Percentiles rank a stretch among this genome's conserved stretches.
phyloP scores from a whole-genome alignment of 2,797 vertebrate species.

The Cirrhinus molitorella region DNA sequence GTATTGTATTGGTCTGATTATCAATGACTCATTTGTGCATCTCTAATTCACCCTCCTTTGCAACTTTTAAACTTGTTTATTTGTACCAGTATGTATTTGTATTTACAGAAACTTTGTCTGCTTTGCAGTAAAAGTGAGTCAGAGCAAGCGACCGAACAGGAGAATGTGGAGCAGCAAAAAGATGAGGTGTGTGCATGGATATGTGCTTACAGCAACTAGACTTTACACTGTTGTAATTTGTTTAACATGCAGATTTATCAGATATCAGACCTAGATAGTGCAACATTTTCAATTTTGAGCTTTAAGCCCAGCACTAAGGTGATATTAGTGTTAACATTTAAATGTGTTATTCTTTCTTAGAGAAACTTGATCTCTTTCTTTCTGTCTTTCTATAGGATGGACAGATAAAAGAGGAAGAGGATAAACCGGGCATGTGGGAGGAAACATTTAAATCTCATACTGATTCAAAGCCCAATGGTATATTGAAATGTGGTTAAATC shows the following conservation, averaged over 20 bases:
- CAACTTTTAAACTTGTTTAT: not conserved
- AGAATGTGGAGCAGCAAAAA: slow-evolving; percentile 37
- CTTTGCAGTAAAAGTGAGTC: slow-evolving; percentile 60
- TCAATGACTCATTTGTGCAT: not conserved
- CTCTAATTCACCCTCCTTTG: not conserved
- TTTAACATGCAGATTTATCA: not conserved
- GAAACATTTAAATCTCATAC: slow-evolving; percentile 93
- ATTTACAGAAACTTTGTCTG: slow-evolving; percentile 1
- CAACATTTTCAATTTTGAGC: not conserved
- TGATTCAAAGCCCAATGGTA: slow-evolving; percentile 91
- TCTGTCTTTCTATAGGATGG: slow-evolving; percentile 48
- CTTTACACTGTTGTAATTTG: not conserved
- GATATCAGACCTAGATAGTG: not conserved
- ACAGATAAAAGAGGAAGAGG: slow-evolving; percentile 78
- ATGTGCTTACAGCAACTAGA: not conserved
- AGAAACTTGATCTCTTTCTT: not conserved
- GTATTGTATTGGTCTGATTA: not conserved
- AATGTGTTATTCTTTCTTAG: not conserved
- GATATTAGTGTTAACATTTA: not conserved
- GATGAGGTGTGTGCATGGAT: slow-evolving; percentile 60
- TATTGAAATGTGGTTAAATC: slow-evolving; percentile 8
- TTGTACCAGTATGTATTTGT: not conserved
- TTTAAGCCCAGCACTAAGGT: not conserved
- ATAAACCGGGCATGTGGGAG: slow-evolving; percentile 88
- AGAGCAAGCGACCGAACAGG: slow-evolving; percentile 49